Percentiles rank a stretch among this genome's conserved stretches.
Evolutionary conservation across 2,888 invertebrate genomes (phyloP).

Genomic region (Erannis defoliaria): DNA sequence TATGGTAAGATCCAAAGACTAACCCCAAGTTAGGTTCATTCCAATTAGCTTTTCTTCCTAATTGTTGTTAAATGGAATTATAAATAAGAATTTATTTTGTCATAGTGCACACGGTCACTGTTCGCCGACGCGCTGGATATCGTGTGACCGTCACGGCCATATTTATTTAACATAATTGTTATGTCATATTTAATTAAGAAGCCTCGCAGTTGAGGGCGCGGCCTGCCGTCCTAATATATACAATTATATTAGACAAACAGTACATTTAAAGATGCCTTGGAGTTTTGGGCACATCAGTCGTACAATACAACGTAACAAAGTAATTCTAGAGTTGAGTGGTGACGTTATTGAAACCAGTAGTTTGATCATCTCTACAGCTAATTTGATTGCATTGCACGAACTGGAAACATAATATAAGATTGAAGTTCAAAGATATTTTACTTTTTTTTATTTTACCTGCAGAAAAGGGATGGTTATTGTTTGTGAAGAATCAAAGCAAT

Average conservation of each 20-base stretch:
- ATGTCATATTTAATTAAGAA: slow-evolving; percentile 55
- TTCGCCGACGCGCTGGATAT: slow-evolving; percentile 9
- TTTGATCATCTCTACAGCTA: too few relatives aligned
- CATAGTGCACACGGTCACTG: slow-evolving; percentile 25
- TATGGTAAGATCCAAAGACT: slow-evolving; percentile 24
- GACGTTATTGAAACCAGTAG: too few relatives aligned
- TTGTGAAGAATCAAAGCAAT: too few relatives aligned
- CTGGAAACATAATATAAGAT: too few relatives aligned
- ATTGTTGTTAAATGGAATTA: slow-evolving; percentile 46
- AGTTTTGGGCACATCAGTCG: too few relatives aligned
- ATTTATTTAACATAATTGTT: slow-evolving; percentile 68
- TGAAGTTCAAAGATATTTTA: too few relatives aligned
- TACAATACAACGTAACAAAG: too few relatives aligned
- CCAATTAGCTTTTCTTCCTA: slow-evolving; percentile 56
- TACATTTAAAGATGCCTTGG: background rate
- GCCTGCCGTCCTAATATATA: slow-evolving; percentile 34
- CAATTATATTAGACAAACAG: slow-evolving; percentile 10
- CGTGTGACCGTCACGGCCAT: slow-evolving; percentile 61
- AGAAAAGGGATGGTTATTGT: too few relatives aligned
- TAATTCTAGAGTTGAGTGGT: too few relatives aligned
- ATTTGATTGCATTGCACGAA: too few relatives aligned
- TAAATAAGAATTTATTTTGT: slow-evolving; percentile 54
- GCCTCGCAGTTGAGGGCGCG: slow-evolving; percentile 77
- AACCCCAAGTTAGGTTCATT: slow-evolving; percentile 56
- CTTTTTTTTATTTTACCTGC: too few relatives aligned